phyloP scores from a whole-genome alignment of 2,888 invertebrate species.

The Anoplius nigerrimus region DNA sequence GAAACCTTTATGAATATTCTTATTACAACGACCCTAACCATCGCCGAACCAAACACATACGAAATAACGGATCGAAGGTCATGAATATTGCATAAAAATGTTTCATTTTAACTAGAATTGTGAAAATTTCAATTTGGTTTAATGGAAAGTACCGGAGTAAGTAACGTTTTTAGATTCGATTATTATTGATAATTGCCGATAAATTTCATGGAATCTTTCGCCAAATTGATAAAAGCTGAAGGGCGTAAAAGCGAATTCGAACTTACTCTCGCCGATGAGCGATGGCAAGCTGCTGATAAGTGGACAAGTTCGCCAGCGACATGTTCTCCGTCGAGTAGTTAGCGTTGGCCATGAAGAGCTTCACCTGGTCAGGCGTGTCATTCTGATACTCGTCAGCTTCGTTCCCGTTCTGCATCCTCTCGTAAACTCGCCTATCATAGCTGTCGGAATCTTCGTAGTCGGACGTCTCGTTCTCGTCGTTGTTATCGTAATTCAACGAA shows the following conservation, averaged over 20 bases:
- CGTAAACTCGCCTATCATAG: background rate
- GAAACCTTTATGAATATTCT: too few species aligned
- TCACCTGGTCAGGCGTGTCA: conserved; percentile 38
- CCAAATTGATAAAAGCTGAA: background rate
- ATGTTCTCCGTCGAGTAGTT: conserved; percentile 43
- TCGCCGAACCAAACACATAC: too few species aligned
- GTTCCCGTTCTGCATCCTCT: conserved; percentile 42
- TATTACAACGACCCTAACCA: too few species aligned
- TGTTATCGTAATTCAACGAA: conserved; percentile 55
- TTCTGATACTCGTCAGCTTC: conserved; percentile 52
- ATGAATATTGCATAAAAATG: too few species aligned
- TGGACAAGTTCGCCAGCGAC: conserved; percentile 58
- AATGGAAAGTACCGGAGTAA: too few species aligned
- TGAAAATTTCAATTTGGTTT: too few species aligned
- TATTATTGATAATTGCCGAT: too few species aligned
- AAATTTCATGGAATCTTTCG: background rate
- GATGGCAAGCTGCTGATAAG: conserved; percentile 60
- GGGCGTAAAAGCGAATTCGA: conserved; percentile 1
- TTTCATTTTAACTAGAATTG: too few species aligned
- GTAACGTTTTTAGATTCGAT: too few species aligned
- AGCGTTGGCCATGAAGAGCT: conserved; percentile 36
- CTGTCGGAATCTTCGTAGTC: conserved; percentile 56
- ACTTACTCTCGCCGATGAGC: conserved; percentile 69
- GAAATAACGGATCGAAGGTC: too few species aligned
- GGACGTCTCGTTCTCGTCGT: conserved; percentile 49